These are phyloP conservation scores for Tenthredo mesomela DNA, from an alignment of 2,888 invertebrate species.

Conservation along the genomic window DNA sequence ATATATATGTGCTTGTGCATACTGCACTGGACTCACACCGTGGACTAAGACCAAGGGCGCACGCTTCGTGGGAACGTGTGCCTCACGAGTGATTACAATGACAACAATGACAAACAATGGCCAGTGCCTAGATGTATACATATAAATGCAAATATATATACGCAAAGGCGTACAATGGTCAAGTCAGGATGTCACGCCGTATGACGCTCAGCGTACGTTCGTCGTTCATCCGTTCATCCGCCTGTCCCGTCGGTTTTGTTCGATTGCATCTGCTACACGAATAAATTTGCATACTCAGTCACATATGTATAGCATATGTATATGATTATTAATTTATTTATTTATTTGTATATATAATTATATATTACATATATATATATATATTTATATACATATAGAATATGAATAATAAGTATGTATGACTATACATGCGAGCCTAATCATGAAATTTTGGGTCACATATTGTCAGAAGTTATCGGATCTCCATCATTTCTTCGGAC, in stretches of 20 bases:
- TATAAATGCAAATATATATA: constrained; percentile 20
- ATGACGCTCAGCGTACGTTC: constrained; percentile 49
- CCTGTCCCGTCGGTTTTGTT: constrained; percentile 43
- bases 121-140: constrained; percentile 43
- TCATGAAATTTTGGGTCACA: neutral
- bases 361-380: neutral
- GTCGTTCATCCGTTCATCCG: constrained; percentile 48
- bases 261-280: constrained; percentile 51
- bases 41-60: constrained; percentile 51
- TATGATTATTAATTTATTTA: constrained; percentile 3
- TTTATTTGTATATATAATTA: neutral
- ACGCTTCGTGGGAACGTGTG: constrained; percentile 52
- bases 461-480: neutral
- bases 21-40: constrained; percentile 48
- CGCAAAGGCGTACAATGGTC: constrained; percentile 61
- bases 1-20: neutral
- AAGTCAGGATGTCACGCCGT: constrained; percentile 57
- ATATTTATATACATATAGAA: neutral
- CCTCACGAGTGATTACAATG: constrained; percentile 62
- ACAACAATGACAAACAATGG: constrained; percentile 65
- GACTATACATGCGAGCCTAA: neutral
- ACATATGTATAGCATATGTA: constrained; percentile 5
- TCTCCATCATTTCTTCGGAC: constrained; percentile 5
- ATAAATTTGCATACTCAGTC: constrained; percentile 49
- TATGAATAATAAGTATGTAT: neutral